Conservation (phyloP, 1,140 invertebrate genomes). For the Micrasema longulum region DNA sequence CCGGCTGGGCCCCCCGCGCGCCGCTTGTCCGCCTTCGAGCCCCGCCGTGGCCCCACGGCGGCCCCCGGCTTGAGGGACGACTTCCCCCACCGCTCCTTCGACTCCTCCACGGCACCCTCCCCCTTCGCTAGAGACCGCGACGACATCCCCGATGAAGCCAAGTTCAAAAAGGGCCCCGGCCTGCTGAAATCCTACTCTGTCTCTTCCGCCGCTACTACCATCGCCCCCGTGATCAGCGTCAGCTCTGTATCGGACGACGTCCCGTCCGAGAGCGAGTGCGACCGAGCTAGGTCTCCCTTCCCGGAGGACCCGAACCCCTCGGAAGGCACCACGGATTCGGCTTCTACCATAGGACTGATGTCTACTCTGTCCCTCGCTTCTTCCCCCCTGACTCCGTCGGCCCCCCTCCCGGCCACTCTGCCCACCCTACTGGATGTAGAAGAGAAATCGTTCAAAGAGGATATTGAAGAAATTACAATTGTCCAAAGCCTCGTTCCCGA, state of each 20-base stretch:
- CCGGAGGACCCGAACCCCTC: slow-evolving; percentile 53
- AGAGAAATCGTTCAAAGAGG: slow-evolving; percentile 37
- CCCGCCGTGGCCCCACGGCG: slow-evolving; percentile 61
- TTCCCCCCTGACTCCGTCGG: slow-evolving; percentile 55
- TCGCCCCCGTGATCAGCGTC: slow-evolving; percentile 78
- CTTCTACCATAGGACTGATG: slow-evolving; percentile 52
- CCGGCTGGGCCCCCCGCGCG: slow-evolving; percentile 68
- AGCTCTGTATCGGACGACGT: slow-evolving; percentile 76
- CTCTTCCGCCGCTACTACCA: slow-evolving; percentile 57
- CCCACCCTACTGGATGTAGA: slow-evolving; percentile 19
- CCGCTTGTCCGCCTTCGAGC: slow-evolving; percentile 65
- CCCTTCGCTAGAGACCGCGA: slow-evolving; percentile 60
- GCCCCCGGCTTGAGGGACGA: slow-evolving; percentile 58
- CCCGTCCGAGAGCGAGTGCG: slow-evolving; percentile 57
- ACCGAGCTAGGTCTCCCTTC: slow-evolving; percentile 45
- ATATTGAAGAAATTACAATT: slow-evolving; percentile 54
- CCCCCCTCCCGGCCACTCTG: slow-evolving; percentile 26
- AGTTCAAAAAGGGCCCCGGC: slow-evolving; percentile 59
- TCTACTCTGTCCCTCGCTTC: slow-evolving; percentile 57
- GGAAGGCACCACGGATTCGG: slow-evolving; percentile 56
- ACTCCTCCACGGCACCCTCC: slow-evolving; percentile 53
- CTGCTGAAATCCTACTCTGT: slow-evolving; percentile 60
- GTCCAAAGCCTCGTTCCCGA: slow-evolving; percentile 57
- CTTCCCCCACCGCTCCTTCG: slow-evolving; percentile 49
- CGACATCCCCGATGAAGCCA: slow-evolving; percentile 53